A percentile compares a stretch with the other conserved stretches of the same genome.
phyloP scores from a whole-genome alignment of 1,140 invertebrate species.

The Helicoverpa zea region DNA sequence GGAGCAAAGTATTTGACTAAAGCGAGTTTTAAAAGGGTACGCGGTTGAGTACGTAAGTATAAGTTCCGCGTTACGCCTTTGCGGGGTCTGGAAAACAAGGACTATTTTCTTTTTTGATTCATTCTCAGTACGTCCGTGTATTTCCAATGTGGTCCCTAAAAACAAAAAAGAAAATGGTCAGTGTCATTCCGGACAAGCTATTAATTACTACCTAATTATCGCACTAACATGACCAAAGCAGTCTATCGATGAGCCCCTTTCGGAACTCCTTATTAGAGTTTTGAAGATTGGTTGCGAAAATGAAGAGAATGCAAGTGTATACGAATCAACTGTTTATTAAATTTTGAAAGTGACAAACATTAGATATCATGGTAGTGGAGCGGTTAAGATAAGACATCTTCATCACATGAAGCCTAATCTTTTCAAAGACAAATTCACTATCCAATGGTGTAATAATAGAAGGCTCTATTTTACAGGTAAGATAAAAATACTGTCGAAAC shows the following conservation, averaged over 20 bases:
- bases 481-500: background rate
- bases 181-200: conserved; percentile 59
- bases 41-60: conserved; percentile 79
- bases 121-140: conserved; percentile 71
- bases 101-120: conserved; percentile 78
- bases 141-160: conserved; percentile 81
- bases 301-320: too few species aligned
- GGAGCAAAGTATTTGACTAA: conserved; percentile 79
- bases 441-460: too few species aligned
- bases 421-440: too few species aligned
- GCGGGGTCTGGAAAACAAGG: conserved; percentile 78
- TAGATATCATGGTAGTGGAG: too few species aligned
- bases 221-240: conserved; percentile 36
- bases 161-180: conserved; percentile 83
- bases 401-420: too few species aligned
- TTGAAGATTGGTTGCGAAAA: background rate
- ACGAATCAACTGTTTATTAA: too few species aligned
- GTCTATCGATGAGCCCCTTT: background rate
- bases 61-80: conserved; percentile 80
- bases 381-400: too few species aligned
- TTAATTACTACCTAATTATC: background rate
- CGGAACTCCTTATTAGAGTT: background rate
- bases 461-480: too few species aligned
- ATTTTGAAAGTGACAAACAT: too few species aligned
- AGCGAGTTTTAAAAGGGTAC: conserved; percentile 80